Conservation (phyloP, 2,797 vertebrate genomes). For the Pogonophryne albipinna region DNA sequence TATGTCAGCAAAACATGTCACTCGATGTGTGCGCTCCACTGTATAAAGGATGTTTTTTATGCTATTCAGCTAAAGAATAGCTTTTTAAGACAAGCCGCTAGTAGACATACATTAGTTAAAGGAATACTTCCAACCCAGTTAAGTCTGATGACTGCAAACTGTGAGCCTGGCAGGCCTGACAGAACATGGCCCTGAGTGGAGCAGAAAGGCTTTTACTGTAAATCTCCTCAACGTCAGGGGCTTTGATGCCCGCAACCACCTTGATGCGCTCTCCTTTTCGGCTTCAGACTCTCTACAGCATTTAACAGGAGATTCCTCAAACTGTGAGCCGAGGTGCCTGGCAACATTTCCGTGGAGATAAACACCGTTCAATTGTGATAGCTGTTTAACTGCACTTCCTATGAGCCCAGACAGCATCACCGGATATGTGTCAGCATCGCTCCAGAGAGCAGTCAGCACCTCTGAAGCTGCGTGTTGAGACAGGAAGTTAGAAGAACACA, state of each 20-base stretch:
- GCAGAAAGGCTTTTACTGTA: constrained; percentile 64
- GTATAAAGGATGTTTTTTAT: background rate
- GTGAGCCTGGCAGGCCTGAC: constrained; percentile 40
- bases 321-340: constrained; percentile 36
- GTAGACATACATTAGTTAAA: background rate
- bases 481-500: constrained; percentile 53
- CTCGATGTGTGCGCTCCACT: background rate
- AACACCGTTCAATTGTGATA: constrained; percentile 58
- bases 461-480: constrained; percentile 47
- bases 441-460: constrained; percentile 48
- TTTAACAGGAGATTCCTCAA: constrained; percentile 58
- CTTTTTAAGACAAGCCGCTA: constrained; percentile 5
- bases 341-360: constrained; percentile 49
- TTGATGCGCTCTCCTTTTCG: constrained; percentile 56
- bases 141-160: constrained; percentile 37
- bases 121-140: constrained; percentile 21
- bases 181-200: constrained; percentile 47
- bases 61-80: background rate
- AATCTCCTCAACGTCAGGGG: constrained; percentile 55
- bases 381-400: constrained; percentile 67
- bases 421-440: constrained; percentile 46
- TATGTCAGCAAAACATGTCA: constrained; percentile 1
- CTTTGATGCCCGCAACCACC: constrained; percentile 69
- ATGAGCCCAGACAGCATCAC: constrained; percentile 58
- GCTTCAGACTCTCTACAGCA: constrained; percentile 50